A percentile compares a stretch with the other conserved stretches of the same genome.
Conservation (phyloP, 2,113 vertebrate species). For the Eulacestoma nigropectus region DNA sequence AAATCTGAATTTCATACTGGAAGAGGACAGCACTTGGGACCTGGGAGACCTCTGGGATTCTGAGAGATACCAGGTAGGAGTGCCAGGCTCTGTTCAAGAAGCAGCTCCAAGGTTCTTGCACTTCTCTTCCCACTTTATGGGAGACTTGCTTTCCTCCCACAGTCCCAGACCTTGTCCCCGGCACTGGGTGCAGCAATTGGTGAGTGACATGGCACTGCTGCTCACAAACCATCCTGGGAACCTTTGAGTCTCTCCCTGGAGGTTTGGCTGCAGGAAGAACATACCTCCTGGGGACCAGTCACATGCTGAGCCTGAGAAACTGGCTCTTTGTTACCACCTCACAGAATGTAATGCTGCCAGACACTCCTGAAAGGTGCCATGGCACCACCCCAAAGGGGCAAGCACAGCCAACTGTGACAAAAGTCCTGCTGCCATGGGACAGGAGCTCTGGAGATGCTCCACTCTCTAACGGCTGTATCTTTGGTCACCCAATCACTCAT, state of each 20-base stretch:
- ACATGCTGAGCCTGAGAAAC: background rate
- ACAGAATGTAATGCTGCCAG: accelerated
- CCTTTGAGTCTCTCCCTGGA: background rate
- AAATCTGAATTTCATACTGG: background rate
- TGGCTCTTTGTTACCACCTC: background rate
- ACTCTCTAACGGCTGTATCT: accelerated
- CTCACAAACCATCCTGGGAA: background rate
- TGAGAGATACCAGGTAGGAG: background rate
- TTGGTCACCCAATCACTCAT: background rate
- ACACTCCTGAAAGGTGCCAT: accelerated
- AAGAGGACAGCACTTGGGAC: background rate
- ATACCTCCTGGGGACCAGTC: background rate
- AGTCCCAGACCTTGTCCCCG: no score
- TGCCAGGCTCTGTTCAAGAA: background rate
- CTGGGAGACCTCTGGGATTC: background rate
- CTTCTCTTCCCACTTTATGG: background rate
- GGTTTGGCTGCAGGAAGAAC: background rate
- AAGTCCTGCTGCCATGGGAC: background rate
- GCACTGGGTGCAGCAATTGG: no score
- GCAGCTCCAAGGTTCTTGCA: background rate
- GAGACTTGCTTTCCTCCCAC: background rate
- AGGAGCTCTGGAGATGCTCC: background rate
- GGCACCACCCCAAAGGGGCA: background rate
- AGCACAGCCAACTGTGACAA: background rate
- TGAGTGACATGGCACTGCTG: background rate